Evolutionary conservation across 2,888 invertebrate genomes (phyloP).

Genomic region (Eupithecia vulgata): DNA sequence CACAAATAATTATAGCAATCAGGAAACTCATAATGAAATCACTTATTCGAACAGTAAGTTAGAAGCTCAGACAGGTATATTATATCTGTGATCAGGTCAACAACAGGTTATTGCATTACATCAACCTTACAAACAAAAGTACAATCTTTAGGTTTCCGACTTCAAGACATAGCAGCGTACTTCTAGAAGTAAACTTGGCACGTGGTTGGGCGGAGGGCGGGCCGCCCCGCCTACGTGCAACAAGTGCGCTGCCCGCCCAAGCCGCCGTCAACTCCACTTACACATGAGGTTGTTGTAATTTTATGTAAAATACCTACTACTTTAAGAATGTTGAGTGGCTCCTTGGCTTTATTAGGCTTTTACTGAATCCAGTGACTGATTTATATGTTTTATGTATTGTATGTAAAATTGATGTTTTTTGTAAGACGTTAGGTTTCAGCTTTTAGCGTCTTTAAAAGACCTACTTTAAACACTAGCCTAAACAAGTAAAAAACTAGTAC

Average conservation of each 20-base stretch:
- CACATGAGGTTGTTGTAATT: slow-evolving; percentile 26
- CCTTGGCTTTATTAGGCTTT: background rate
- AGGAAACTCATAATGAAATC: background rate
- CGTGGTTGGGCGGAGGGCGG: slow-evolving; percentile 78
- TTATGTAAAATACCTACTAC: slow-evolving; percentile 7
- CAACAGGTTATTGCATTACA: too few relatives aligned
- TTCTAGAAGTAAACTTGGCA: slow-evolving; percentile 46
- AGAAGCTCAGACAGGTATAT: background rate
- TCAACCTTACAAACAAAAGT: background rate
- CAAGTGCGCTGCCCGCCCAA: slow-evolving; percentile 64
- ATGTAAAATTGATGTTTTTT: too few relatives aligned
- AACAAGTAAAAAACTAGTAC: background rate
- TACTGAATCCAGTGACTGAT: background rate
- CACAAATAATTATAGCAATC: background rate
- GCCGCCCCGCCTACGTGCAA: slow-evolving; percentile 74
- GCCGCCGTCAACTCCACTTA: slow-evolving; percentile 41
- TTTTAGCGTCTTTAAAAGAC: background rate
- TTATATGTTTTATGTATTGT: background rate
- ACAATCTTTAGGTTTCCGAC: background rate
- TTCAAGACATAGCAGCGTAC: slow-evolving; percentile 13
- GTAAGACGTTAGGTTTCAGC: background rate
- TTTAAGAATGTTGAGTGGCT: background rate
- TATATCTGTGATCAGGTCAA: background rate
- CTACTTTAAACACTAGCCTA: background rate
- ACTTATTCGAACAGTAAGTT: background rate